phyloP scores from a whole-genome alignment of 1,140 invertebrate genomes.

The silkworm (Bombyx mori) region DNA sequence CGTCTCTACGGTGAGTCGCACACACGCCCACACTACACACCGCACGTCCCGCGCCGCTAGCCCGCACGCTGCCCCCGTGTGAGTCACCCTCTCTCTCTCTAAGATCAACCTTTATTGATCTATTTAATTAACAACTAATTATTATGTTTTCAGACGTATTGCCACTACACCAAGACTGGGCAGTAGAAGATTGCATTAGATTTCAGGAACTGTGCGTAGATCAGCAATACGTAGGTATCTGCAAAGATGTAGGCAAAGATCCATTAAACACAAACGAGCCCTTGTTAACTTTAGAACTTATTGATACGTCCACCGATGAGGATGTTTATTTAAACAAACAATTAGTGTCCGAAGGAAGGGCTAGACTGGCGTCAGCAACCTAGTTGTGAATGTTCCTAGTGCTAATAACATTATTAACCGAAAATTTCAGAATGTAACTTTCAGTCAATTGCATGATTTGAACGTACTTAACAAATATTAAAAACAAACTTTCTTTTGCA shows the following conservation, averaged over 20 bases:
- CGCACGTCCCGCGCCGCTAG: too few species aligned
- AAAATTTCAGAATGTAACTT: constrained; percentile 6
- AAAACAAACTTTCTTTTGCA: too few species aligned
- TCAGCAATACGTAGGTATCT: constrained; percentile 70
- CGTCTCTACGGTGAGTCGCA: constrained; percentile 41
- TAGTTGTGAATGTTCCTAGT: neutral
- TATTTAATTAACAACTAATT: neutral
- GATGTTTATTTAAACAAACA: constrained; percentile 71
- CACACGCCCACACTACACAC: neutral
- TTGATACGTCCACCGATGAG: constrained; percentile 68
- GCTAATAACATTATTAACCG: neutral
- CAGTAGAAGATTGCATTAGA: constrained; percentile 70
- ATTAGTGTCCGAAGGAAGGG: constrained; percentile 68
- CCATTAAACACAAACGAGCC: constrained; percentile 61
- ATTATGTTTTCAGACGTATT: constrained; percentile 61
- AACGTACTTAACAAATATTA: too few species aligned
- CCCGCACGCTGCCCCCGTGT: constrained; percentile 21
- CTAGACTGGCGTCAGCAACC: constrained; percentile 41
- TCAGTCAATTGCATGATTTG: too few species aligned
- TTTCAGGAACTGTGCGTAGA: constrained; percentile 74
- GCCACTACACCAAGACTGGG: constrained; percentile 73
- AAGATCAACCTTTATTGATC: too few species aligned
- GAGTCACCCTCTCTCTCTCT: too few species aligned
- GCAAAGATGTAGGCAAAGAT: constrained; percentile 66
- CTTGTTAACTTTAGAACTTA: constrained; percentile 69